Percentiles rank a stretch among this genome's conserved stretches.
phyloP scores from a whole-genome alignment of 2,888 invertebrate genomes.

The Nomada hirtipes region DNA sequence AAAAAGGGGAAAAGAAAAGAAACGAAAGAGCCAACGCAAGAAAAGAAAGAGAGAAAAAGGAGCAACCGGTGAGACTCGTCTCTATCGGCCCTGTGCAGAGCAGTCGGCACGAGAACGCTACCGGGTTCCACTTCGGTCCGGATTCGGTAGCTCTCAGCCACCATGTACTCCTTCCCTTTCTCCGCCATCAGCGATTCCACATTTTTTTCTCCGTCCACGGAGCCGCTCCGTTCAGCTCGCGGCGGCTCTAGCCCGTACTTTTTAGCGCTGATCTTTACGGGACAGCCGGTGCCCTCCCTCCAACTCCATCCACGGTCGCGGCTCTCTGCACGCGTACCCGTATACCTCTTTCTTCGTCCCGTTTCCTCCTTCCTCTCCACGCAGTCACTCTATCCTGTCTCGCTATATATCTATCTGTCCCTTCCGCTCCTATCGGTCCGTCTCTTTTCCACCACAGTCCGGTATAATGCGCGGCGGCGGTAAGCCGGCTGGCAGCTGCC shows the following conservation, averaged over 20 bases:
- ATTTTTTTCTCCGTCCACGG: slow-evolving; percentile 39
- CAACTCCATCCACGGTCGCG: slow-evolving; percentile 41
- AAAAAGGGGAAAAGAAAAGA: background rate
- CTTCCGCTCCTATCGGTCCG: slow-evolving; percentile 8
- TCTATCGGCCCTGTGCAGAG: slow-evolving; percentile 39
- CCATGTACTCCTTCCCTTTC: slow-evolving; percentile 31
- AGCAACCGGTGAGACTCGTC: slow-evolving; percentile 31
- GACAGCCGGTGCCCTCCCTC: slow-evolving; percentile 65
- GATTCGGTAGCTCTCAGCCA: slow-evolving; percentile 50
- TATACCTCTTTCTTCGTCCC: slow-evolving; percentile 57
- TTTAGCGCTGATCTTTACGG: slow-evolving; percentile 77
- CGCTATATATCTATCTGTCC: slow-evolving; percentile 27
- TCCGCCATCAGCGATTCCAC: slow-evolving; percentile 40
- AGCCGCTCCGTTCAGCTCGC: slow-evolving; percentile 46
- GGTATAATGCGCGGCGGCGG: slow-evolving; percentile 76
- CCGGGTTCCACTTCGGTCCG: slow-evolving; percentile 47
- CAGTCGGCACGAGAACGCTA: slow-evolving; percentile 51
- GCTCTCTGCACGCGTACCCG: slow-evolving; percentile 64
- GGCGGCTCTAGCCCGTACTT: slow-evolving; percentile 61
- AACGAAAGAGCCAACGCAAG: no score
- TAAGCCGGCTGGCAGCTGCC: slow-evolving; percentile 83
- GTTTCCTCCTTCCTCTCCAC: slow-evolving; percentile 34
- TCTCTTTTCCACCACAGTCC: slow-evolving; percentile 40
- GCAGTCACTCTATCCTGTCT: slow-evolving; percentile 36
- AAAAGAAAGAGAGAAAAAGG: background rate